Evolutionary conservation across 2,888 invertebrate genomes (phyloP), one percentile per base, ranked within the genome.

Genomic region (Athalia circularis): DNA sequence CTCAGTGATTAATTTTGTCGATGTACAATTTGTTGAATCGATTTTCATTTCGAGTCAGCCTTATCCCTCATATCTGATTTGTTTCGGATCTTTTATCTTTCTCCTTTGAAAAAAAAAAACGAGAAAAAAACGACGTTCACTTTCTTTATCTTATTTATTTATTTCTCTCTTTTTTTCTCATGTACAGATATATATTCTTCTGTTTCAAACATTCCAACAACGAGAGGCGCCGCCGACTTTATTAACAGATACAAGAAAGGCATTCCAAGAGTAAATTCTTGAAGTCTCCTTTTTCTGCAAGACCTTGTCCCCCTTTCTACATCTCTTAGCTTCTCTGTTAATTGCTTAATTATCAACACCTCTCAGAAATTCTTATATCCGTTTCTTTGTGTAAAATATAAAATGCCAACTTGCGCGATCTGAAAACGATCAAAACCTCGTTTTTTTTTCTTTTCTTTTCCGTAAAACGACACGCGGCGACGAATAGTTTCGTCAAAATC

Each of bases 291-390:
- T 82, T 81, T 80, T 82, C 77, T 61, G 59, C 45, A 15, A 65
- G 62, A 45, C 61, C 13, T 11, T 15, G 5, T n/a, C 50, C 65
- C 76, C 70, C 52, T 0, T 61, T 52, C 78, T 79, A 45, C 57
- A 75, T 48, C 29, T 29, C 29, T 68, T 78, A 62, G 65, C 80
- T 80, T 13, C 45, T 52, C 43, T 62, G 50, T 82, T 84, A 85
- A 85, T 85, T 82, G 80, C 80, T 80, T 82, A 82, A 82, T 81
- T 81, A 85, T 84, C 80, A 81, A 84, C 81, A 80, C 81, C 79
- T 67, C 13, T 65, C 50, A 65, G 59, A 72, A 76, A 72, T 80
- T 65, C 78, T 72, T 80, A 9, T 43, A 50, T 13, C 15, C 50
- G n/a, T 61, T 75, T 50, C 61, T 45, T n/a, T 15, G 15, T 64